Conservation (phyloP, 1,140 invertebrate species). For the Pseudomyrmex pallidus region DNA sequence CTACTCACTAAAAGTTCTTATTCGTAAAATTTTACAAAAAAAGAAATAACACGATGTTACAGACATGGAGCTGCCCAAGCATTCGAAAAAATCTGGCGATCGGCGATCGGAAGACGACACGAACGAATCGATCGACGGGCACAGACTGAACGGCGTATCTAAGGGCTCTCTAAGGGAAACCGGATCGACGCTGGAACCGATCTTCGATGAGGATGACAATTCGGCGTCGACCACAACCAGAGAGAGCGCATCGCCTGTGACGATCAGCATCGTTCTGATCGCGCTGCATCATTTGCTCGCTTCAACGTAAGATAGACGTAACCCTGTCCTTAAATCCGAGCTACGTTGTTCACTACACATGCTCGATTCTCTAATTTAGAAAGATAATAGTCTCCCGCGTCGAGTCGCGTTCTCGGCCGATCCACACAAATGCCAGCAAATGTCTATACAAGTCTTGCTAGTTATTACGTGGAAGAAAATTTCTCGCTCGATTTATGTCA, state of each 20-base stretch:
- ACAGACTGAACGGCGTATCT: constrained; percentile 78
- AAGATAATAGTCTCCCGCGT: constrained; percentile 12
- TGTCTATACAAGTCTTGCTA: too few relatives aligned
- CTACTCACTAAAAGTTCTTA: too few relatives aligned
- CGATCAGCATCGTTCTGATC: constrained; percentile 55
- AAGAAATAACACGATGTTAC: constrained; percentile 10
- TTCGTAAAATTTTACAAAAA: too few relatives aligned
- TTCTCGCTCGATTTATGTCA: too few relatives aligned
- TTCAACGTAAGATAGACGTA: constrained; percentile 64
- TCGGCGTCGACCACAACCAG: constrained; percentile 57
- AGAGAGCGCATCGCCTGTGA: constrained; percentile 43
- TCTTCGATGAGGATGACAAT: constrained; percentile 57
- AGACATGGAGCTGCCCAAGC: constrained; percentile 77
- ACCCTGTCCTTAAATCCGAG: constrained; percentile 28
- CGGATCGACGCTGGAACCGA: constrained; percentile 76
- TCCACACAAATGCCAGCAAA: neutral
- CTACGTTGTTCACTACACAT: constrained; percentile 25
- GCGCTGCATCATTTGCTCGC: constrained; percentile 58
- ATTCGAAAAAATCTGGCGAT: constrained; percentile 74
- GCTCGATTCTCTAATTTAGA: constrained; percentile 29
- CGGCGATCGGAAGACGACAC: constrained; percentile 61
- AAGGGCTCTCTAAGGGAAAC: constrained; percentile 80
- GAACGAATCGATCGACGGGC: constrained; percentile 68
- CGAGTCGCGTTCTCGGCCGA: constrained; percentile 38
- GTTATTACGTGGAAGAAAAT: too few relatives aligned